Conservation (phyloP, 2,797 vertebrate genomes). For the Neosilurus hyrtlii region DNA sequence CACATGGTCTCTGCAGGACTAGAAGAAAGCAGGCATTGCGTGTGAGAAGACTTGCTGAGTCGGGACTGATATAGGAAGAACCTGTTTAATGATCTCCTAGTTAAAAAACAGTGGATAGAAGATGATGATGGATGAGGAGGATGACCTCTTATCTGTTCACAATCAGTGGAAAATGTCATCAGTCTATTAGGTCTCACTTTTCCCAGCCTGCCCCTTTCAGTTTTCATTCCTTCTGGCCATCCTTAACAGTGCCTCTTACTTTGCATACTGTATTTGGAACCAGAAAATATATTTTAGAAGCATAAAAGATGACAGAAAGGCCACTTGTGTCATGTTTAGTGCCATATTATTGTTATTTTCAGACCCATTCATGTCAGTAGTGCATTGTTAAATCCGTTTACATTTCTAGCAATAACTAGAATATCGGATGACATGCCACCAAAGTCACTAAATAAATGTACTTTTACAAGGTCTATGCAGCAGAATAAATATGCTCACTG, state of each 20-base stretch:
- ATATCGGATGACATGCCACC: not conserved
- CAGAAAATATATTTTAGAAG: not conserved
- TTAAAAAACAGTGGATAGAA: constrained; percentile 36
- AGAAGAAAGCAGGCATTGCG: not conserved
- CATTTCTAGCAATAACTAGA: not conserved
- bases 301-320: not conserved
- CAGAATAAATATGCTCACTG: not conserved
- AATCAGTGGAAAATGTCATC: constrained; percentile 47
- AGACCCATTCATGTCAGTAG: not conserved
- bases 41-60: not conserved
- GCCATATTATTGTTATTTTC: not conserved
- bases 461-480: not conserved
- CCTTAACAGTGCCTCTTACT: not conserved
- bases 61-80: constrained; percentile 9
- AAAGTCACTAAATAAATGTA: constrained; percentile 5
- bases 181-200: constrained; percentile 29
- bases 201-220: constrained; percentile 18
- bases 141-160: constrained; percentile 47
- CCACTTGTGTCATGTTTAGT: not conserved
- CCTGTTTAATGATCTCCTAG: constrained; percentile 27
- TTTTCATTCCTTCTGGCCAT: constrained; percentile 2
- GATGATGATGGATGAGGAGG: constrained; percentile 20
- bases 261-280: not conserved
- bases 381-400: not conserved
- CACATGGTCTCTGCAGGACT: constrained; percentile 10